Evolutionary conservation across 1,140 invertebrate species (phyloP), one percentile per base, ranked within the genome.

Genomic region (Ostrea edulis): DNA sequence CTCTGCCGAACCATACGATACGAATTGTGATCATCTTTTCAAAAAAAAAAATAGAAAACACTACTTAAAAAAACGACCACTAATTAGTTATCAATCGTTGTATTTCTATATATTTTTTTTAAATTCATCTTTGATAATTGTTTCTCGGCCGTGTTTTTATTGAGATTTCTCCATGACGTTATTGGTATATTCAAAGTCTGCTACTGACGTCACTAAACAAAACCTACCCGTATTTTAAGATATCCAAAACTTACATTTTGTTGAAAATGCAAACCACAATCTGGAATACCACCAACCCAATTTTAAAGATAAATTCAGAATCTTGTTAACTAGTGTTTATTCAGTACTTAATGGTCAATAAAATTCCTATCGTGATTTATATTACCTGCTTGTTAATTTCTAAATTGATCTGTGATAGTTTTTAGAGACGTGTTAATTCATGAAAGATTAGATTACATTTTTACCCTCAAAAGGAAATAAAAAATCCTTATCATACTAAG

Each of bases 341-440:
- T 77, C 12, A 11, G 68, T 44, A 35, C 29, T 77, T 77, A 77
- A 77, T 77, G 68, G 68, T 77, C 68, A 77, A 77, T 77, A 77
- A 77, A 71, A 77, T 29, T 77, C 25, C 68, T 77, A 77, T 77
- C 68, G 14, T 77, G 68, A 77, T 77, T 77, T 77, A 77, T 77
- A 35, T 29, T 9, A 14, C 14, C 29, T 77, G 68, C 68, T 77
- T 35, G 68, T 77, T 77, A 25, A 77, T 35, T 77, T 35, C 25
- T 77, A 77, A 77, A 77, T 77, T 77, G 29, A 25, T 29, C 29
- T 29, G 68, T 77, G 68, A 77, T 77, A 77, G 68, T 8, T 77
- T 77, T 77, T 77, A 77, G 8, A 77, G 25, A 35, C 25, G 68
- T 77, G 68, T 25, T 77, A 77, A 77, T 77, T 77, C 68, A 77